Evolutionary conservation across 2,888 invertebrate species (phyloP).

Genomic region (Diplolepis rosae): DNA sequence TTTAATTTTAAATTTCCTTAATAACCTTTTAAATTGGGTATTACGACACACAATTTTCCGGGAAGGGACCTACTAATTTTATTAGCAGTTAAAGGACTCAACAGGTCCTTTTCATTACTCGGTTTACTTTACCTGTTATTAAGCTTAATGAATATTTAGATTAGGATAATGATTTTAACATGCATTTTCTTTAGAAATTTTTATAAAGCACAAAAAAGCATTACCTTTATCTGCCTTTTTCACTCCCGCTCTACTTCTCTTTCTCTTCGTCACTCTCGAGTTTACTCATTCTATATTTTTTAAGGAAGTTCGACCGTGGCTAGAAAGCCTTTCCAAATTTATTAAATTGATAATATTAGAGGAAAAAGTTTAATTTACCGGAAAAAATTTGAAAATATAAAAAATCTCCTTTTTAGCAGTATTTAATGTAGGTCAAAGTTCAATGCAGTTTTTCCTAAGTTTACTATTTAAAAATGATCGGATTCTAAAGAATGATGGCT

Average conservation of each 20-base stretch:
- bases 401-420: no score
- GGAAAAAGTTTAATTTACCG: no score
- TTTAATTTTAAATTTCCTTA: slow-evolving; percentile 11
- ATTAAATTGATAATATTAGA: no score
- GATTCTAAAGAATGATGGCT: no score
- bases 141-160: no score
- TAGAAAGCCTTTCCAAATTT: no score
- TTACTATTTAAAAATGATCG: no score
- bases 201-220: background rate
- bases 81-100: background rate
- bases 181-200: background rate
- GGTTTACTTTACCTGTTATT: background rate
- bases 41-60: slow-evolving; percentile 2
- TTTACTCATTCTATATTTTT: slow-evolving; percentile 23
- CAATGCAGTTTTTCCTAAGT: no score
- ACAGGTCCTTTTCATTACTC: background rate
- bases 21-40: background rate
- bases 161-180: no score
- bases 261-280: slow-evolving; percentile 31
- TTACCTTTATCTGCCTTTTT: background rate
- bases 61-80: background rate
- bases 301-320: background rate
- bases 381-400: no score
- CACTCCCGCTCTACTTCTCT: background rate
- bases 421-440: no score